Evolutionary conservation across 2,113 vertebrate genomes (phyloP).

Genomic region (Glaucomys volans): DNA sequence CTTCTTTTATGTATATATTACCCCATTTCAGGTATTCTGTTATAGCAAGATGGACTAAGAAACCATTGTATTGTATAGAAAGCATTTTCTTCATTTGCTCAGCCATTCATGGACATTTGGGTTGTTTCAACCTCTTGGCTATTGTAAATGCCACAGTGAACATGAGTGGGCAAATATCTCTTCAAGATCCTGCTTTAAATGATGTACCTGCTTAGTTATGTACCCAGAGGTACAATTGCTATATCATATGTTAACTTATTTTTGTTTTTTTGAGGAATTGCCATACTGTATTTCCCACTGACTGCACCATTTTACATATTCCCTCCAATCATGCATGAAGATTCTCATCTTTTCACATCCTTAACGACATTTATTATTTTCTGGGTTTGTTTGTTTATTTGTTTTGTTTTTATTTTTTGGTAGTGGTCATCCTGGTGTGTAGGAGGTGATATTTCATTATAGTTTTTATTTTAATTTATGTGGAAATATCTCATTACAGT

Average conservation of each 20-base stretch:
- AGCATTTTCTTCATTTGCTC: background rate
- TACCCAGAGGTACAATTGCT: background rate
- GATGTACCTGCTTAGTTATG: background rate
- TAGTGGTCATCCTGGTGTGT: background rate
- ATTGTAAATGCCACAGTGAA: background rate
- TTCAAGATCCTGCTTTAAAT: background rate
- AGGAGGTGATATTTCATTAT: background rate
- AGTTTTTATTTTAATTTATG: background rate
- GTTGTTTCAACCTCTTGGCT: background rate
- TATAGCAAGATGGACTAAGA: background rate
- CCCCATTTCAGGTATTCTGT: background rate
- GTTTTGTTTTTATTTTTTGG: background rate
- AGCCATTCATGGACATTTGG: background rate
- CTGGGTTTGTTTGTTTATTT: background rate
- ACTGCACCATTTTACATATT: background rate
- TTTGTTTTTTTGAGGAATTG: background rate
- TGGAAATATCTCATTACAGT: background rate
- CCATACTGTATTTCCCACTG: background rate
- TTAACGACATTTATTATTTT: background rate
- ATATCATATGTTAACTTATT: background rate
- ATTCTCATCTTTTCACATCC: background rate
- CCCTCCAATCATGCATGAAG: background rate
- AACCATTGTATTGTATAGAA: background rate
- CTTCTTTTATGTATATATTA: background rate
- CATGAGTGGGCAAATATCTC: background rate